Evolutionary conservation across 2,888 invertebrate genomes (phyloP).

Genomic region (Pelosia muscerda): DNA sequence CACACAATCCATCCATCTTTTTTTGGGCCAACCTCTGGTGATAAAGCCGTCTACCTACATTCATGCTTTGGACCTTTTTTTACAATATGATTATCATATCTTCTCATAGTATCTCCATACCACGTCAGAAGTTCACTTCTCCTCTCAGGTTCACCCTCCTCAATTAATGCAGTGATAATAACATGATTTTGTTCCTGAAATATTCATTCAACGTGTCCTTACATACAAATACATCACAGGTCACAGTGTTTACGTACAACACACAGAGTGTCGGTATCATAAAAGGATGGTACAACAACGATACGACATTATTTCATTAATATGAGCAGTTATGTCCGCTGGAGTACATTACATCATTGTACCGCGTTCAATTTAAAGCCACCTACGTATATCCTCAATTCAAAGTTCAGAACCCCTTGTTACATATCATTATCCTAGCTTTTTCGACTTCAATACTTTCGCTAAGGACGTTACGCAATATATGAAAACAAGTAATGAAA

Average conservation of each 20-base stretch:
- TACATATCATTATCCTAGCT: background rate
- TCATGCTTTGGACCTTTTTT: too few species aligned
- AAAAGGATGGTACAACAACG: constrained; percentile 14
- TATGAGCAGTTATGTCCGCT: constrained; percentile 17
- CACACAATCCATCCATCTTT: too few species aligned
- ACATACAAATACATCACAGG: too few species aligned
- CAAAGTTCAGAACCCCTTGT: constrained; percentile 17
- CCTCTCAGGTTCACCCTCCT: background rate
- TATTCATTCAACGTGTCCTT: too few species aligned
- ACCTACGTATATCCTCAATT: constrained; percentile 23
- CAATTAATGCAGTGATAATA: too few species aligned
- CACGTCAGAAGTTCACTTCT: too few species aligned
- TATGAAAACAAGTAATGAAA: background rate
- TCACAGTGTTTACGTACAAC: background rate
- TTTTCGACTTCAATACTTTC: background rate
- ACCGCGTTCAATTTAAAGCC: constrained; percentile 21
- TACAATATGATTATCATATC: too few species aligned
- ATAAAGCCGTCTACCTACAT: too few species aligned
- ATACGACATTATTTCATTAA: constrained; percentile 21
- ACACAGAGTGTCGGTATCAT: constrained; percentile 13
- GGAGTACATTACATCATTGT: constrained; percentile 20
- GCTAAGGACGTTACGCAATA: background rate
- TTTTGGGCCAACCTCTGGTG: too few species aligned
- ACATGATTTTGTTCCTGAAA: too few species aligned
- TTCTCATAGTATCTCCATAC: too few species aligned